Evolutionary conservation across 2,797 vertebrate genomes (phyloP), one percentile per base, ranked within the genome.

Genomic region (Acanthurus leucopareius): DNA sequence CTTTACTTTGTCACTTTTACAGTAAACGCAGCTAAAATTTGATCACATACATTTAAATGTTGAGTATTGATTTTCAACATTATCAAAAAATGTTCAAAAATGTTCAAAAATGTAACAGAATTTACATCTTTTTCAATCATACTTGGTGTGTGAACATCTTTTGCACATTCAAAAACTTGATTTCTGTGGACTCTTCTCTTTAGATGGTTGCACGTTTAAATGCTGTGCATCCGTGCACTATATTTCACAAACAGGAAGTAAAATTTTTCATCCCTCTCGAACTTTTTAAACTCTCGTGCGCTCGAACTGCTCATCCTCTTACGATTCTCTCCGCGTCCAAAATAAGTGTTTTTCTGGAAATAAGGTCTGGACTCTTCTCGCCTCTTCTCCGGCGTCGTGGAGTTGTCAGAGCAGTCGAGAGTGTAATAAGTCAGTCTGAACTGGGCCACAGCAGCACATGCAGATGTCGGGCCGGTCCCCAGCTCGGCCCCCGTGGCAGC

Each of bases 391-490:
- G 25, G 42, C 13, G 20, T 61, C 25, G 77, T 51, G 70, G 56
- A 78, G 78, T 53, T 84, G 79, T 83, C 82, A 53, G 64, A 75
- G 82, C 53, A 38, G 81, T 74, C 0, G 17, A 68, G 63, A 84
- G 67, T 56, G 73, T 81, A 76, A 91, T 90, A 80, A 82, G 74
- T 92, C 82, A 89, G 85, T 76, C 81, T 89, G 92, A 95, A 94
- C 77, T 94, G 91, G 95, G 95, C 85, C 94, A 94, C 57, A 38
- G 89, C 82, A 66, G 80, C 73, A 60, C 81, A 83, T 89, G 89
- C 90, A 90, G 86, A 91, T 91, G 89, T 88, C 73, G 76, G 68
- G 82, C 78, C 45, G 64, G 81, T 85, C 87, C 83, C 84, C 48
- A 60, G 79, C 77, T 75, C 67, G 20, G 70, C 75, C 64, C 80